These are phyloP conservation scores for Chymomyza fuscimana DNA, from an alignment of 2,888 invertebrate genomes.

Conservation along the genomic window DNA sequence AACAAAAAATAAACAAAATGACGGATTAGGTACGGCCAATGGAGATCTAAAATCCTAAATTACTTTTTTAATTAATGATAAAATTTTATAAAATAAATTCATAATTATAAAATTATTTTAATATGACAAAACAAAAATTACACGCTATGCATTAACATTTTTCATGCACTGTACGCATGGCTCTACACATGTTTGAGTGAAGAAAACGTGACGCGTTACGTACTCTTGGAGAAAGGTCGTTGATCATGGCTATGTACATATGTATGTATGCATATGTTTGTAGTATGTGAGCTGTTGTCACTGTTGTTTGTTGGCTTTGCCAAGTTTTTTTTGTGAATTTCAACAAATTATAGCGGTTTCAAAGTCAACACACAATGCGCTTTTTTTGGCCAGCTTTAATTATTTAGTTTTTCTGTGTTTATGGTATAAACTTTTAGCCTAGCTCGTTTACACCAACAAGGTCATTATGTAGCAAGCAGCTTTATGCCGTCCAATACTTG, in stretches of 20 bases:
- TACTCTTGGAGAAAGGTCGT: constrained; percentile 74
- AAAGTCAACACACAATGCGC: constrained; percentile 53
- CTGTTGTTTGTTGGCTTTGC: constrained; percentile 19
- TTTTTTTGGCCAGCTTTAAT: constrained; percentile 63
- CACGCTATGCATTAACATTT: constrained; percentile 15
- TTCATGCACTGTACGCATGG: background rate
- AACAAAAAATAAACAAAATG: too few species aligned
- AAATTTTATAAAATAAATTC: too few species aligned
- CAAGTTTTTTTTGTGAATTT: constrained; percentile 9
- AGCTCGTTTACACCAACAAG: background rate
- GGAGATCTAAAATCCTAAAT: too few species aligned
- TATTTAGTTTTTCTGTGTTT: constrained; percentile 47
- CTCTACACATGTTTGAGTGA: constrained; percentile 12
- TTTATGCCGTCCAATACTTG: background rate
- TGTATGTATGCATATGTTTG: background rate
- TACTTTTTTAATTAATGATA: too few species aligned
- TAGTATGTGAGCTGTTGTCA: constrained; percentile 6
- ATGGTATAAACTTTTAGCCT: background rate
- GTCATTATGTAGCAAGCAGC: background rate
- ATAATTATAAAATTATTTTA: too few species aligned
- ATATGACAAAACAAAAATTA: background rate
- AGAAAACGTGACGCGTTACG: constrained; percentile 72
- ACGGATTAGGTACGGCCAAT: too few species aligned
- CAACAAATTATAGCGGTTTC: constrained; percentile 51
- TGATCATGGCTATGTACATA: constrained; percentile 61